Percentiles rank a stretch among this genome's conserved stretches.
phyloP scores from a whole-genome alignment of 2,113 vertebrate species.

The Lichenostomus cassidix region DNA sequence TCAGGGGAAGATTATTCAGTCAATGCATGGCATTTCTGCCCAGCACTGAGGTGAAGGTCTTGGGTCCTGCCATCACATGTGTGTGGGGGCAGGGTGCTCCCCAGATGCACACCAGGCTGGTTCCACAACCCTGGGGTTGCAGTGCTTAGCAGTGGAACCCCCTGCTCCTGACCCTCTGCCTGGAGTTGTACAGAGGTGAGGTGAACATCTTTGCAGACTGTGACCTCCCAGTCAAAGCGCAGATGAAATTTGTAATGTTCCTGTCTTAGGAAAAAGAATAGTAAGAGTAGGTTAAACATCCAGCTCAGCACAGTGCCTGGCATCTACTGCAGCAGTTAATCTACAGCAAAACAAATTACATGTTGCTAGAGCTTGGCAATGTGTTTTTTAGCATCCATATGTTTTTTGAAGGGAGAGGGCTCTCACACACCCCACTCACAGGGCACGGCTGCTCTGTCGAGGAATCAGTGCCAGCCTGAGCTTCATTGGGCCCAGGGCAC shows the following conservation, averaged over 20 bases:
- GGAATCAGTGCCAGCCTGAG: neutral
- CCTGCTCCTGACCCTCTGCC: rapidly evolving
- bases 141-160: neutral
- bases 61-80: neutral
- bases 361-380: neutral
- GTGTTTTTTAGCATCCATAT: neutral
- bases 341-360: neutral
- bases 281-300: neutral
- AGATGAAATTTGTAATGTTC: neutral
- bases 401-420: neutral
- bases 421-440: rapidly evolving
- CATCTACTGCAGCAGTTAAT: neutral
- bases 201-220: neutral
- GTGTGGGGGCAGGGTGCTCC: neutral
- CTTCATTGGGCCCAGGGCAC: neutral
- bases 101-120: neutral
- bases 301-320: neutral
- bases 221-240: neutral
- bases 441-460: rapidly evolving
- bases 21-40: rapidly evolving
- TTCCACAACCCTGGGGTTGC: too few species aligned
- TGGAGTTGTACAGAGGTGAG: neutral
- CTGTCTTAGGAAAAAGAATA: neutral
- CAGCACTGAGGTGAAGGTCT: neutral
- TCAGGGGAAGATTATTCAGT: neutral